Base-by-base conservation (phyloP, 2,113 vertebrate species). In the Pelecanus crispus region DNA sequence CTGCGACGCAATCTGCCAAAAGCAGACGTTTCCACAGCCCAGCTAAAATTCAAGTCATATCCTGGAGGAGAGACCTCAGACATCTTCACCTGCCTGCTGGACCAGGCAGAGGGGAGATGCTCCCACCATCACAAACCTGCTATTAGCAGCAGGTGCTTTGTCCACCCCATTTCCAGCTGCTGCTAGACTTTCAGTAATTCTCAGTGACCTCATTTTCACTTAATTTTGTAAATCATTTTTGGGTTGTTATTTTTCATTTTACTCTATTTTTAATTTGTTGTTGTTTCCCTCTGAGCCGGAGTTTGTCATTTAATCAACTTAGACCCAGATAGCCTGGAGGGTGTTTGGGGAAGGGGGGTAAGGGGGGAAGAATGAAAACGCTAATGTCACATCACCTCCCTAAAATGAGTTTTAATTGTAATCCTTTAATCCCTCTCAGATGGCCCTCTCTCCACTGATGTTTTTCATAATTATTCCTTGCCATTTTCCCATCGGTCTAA, bases 341-440 rank as follows among this genome's bases (percentile, higher is more conserved):
- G 91, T 87, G 96, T 96, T 93, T 94, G 94, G 92, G 90, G 81
- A 93, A 91, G 58, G 49, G 79, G 63, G 68, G 88, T 7, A 6
- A 47, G 31, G 52, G 44, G 59, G 71, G 49, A 66, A 75, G 86
- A 94, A 78, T 84, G 81, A 92, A 95, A 95, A 90, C 96, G 91
- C 96, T 96, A 95, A 85, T 96, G 97, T 92, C 94, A 86, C 92
- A 67, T 93, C 89, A 94, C 96, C 95, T 96, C 96, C 96, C 94
- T 92, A 97, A 97, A 97, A 97, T 92, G 94, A 95, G 97, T 96
- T 97, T 97, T 97, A 97, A 97, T 97, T 98, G 96, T 98, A 98
- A 98, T 98, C 98, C 98, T 97, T 98, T 98, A 98, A 98, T 98
- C 98, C 98, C 96, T 98, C 97, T 98, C 97, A 98, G 97, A 98